phyloP scores from a whole-genome alignment of 2,888 invertebrate species.

The Nasonovia ribisnigri region DNA sequence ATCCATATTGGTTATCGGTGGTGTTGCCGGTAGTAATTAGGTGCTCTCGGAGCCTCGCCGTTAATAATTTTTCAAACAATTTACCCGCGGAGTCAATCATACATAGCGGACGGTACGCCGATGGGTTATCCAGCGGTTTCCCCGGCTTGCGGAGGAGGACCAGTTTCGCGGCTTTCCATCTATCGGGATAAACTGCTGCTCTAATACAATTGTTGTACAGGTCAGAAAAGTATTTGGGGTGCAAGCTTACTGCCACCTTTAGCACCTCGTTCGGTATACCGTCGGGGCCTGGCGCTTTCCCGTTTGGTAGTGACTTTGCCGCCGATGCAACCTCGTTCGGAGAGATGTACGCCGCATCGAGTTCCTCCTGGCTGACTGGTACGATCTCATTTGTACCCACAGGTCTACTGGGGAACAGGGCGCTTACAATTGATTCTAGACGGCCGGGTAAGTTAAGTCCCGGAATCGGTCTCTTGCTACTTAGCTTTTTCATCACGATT shows the following conservation, averaged over 20 bases:
- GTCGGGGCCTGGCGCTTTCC: not conserved
- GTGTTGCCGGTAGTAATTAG: fast-evolving
- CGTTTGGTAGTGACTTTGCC: not conserved
- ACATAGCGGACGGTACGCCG: too few relatives aligned
- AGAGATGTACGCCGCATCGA: too few relatives aligned
- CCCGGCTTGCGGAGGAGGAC: not conserved
- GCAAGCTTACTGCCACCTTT: not conserved
- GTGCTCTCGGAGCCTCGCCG: not conserved
- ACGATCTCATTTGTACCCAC: not conserved
- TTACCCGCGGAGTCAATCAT: not conserved
- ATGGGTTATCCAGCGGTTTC: too few relatives aligned
- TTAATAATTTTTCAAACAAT: not conserved
- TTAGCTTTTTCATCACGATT: not conserved
- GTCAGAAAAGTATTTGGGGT: not conserved
- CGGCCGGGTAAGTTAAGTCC: not conserved
- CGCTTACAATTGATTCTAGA: not conserved
- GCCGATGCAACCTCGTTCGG: not conserved
- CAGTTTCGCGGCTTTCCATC: not conserved
- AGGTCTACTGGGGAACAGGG: not conserved
- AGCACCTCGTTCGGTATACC: not conserved
- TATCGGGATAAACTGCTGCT: fast-evolving
- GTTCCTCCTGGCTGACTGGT: too few relatives aligned
- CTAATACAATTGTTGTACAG: not conserved
- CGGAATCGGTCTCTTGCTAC: not conserved
- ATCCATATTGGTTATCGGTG: not conserved